Conservation (phyloP, 2,113 vertebrate genomes). For the Psilopsiagon aurifrons region DNA sequence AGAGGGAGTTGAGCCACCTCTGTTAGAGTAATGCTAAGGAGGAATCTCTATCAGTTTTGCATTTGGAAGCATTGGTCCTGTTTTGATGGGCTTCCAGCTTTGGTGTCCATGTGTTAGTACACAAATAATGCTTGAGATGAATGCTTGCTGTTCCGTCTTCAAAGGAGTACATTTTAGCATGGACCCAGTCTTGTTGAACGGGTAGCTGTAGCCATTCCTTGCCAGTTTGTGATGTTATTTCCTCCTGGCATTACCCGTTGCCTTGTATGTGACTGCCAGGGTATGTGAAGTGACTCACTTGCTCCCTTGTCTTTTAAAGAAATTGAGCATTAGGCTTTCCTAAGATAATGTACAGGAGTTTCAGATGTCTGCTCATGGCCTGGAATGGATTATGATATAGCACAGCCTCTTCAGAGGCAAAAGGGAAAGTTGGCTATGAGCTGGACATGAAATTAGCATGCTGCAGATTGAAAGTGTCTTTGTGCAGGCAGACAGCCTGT, state of each 20-base stretch:
- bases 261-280: not conserved
- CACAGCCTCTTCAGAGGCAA: not conserved
- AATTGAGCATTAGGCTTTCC: not conserved
- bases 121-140: not conserved
- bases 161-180: not conserved
- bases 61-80: not conserved
- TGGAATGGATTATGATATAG: not conserved
- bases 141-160: fast-evolving
- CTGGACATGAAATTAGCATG: not conserved
- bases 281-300: conserved; percentile 22
- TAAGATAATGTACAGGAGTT: not conserved
- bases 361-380: not conserved
- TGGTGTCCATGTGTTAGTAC: not conserved
- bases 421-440: not conserved
- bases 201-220: not conserved
- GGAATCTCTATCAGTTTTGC: not conserved
- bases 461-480: not conserved
- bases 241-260: not conserved
- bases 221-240: conserved; percentile 16
- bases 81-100: not conserved
- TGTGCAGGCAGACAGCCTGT: not conserved
- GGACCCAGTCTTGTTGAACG: not conserved
- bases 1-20: not conserved
- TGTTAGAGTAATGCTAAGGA: not conserved
- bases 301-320: not conserved